A percentile compares a stretch with the other conserved stretches of the same genome.
phyloP scores from a whole-genome alignment of 2,888 invertebrate genomes.

The Phlogophora meticulosa region DNA sequence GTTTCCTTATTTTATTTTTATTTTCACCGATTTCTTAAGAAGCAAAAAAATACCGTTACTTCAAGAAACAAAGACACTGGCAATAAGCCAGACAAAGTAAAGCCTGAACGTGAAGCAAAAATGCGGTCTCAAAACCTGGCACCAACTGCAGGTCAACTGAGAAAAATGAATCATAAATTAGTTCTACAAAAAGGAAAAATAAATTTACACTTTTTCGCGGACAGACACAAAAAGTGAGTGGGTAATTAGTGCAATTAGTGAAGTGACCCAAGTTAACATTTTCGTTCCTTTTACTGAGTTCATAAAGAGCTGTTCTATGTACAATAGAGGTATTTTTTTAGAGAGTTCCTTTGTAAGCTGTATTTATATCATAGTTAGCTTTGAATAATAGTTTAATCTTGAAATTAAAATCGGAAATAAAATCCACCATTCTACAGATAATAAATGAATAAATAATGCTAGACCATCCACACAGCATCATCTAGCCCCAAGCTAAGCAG shows the following conservation, averaged over 20 bases:
- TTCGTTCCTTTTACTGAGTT: background rate
- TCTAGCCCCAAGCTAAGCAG: too few relatives aligned
- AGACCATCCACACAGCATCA: too few relatives aligned
- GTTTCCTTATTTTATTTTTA: background rate
- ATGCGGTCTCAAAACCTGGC: slow-evolving; percentile 4
- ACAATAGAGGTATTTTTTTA: background rate
- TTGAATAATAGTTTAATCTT: too few relatives aligned
- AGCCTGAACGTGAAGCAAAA: slow-evolving; percentile 16
- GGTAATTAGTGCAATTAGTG: slow-evolving; percentile 42
- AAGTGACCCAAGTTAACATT: slow-evolving; percentile 5
- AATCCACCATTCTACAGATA: too few relatives aligned
- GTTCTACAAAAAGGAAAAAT: slow-evolving; percentile 13
- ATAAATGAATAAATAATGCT: too few relatives aligned
- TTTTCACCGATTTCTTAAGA: background rate
- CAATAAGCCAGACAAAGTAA: slow-evolving; percentile 18
- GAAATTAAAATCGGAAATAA: too few relatives aligned
- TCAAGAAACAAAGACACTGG: slow-evolving; percentile 4
- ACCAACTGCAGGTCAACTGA: slow-evolving; percentile 24
- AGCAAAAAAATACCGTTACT: slow-evolving; percentile 1
- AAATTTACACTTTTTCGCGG: slow-evolving; percentile 12
- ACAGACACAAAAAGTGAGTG: slow-evolving; percentile 14
- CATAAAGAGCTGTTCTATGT: background rate
- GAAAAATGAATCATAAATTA: slow-evolving; percentile 28
- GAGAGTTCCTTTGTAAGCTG: background rate
- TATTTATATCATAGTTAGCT: too few relatives aligned